Percentiles rank a stretch among this genome's conserved stretches.
Evolutionary conservation across 23 tunicate genomes (phyloP).

Genomic region (Ciona savignyi): DNA sequence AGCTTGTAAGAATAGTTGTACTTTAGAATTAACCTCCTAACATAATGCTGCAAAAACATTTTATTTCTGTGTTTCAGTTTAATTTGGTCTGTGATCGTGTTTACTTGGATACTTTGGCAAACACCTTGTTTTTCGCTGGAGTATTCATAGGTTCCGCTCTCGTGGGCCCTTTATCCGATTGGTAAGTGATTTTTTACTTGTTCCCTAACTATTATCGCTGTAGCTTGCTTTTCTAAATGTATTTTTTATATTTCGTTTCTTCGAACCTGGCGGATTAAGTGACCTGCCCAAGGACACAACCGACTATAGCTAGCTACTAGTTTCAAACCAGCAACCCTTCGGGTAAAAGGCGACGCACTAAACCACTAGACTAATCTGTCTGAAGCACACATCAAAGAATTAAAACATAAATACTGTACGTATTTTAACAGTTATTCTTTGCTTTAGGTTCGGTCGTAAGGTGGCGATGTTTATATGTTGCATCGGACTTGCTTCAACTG

Average conservation of each 20-base stretch:
- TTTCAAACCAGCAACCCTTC: too few relatives aligned
- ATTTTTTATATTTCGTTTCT: too few relatives aligned
- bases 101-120: slow-evolving; percentile 57
- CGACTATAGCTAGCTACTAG: too few relatives aligned
- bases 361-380: too few relatives aligned
- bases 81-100: slow-evolving; percentile 53
- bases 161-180: slow-evolving; percentile 70
- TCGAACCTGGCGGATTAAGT: too few relatives aligned
- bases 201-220: too few relatives aligned
- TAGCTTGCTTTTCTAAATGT: too few relatives aligned
- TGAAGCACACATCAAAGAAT: too few relatives aligned
- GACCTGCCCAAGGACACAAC: too few relatives aligned
- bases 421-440: too few relatives aligned
- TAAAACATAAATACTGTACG: background rate
- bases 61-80: slow-evolving; percentile 20
- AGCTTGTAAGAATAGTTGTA: too few relatives aligned
- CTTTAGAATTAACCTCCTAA: background rate
- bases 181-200: slow-evolving; percentile 22
- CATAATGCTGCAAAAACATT: background rate
- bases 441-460: slow-evolving; percentile 69
- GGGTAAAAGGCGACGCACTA: too few relatives aligned
- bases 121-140: slow-evolving; percentile 61
- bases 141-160: slow-evolving; percentile 55
- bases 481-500: slow-evolving; percentile 6
- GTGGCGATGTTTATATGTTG: slow-evolving; percentile 19